Percentiles rank a stretch among this genome's conserved stretches.
Evolutionary conservation across 2,113 vertebrate genomes (phyloP).

Genomic region (Seriola rivoliana): DNA sequence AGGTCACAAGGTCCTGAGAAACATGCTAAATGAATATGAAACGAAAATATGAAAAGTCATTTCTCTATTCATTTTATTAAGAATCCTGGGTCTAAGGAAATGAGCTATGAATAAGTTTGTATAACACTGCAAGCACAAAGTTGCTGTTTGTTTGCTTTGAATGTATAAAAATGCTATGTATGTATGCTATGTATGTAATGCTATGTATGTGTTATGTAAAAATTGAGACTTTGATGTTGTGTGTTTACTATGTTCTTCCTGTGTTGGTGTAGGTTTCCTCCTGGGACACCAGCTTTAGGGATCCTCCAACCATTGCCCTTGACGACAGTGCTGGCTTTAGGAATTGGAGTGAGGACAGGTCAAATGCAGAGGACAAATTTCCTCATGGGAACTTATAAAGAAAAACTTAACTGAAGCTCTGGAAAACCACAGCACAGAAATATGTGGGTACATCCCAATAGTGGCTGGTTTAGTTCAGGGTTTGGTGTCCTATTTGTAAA

Average conservation of each 20-base stretch:
- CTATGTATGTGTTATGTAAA: too few relatives aligned
- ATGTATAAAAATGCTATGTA: too few relatives aligned
- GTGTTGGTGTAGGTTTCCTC: neutral
- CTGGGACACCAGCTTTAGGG: neutral
- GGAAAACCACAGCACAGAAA: neutral
- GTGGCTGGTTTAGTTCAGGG: neutral
- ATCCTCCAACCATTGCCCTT: neutral
- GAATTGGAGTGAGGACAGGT: neutral
- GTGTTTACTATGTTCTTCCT: neutral
- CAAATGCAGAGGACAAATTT: constrained; percentile 1
- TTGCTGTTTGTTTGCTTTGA: neutral
- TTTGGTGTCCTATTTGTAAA: neutral
- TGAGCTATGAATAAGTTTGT: neutral
- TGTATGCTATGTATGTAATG: too few relatives aligned
- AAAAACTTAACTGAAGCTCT: neutral
- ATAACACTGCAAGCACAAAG: neutral
- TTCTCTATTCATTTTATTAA: neutral
- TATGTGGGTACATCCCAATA: neutral
- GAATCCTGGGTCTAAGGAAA: neutral
- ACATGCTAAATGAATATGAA: neutral
- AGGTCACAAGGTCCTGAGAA: neutral
- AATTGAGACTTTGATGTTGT: neutral
- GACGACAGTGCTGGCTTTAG: neutral
- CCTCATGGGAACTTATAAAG: neutral
- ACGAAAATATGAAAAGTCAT: neutral